A percentile compares a stretch with the other conserved stretches of the same genome.
Evolutionary conservation across 2,113 vertebrate species (phyloP).

Genomic region (Columbina picui): DNA sequence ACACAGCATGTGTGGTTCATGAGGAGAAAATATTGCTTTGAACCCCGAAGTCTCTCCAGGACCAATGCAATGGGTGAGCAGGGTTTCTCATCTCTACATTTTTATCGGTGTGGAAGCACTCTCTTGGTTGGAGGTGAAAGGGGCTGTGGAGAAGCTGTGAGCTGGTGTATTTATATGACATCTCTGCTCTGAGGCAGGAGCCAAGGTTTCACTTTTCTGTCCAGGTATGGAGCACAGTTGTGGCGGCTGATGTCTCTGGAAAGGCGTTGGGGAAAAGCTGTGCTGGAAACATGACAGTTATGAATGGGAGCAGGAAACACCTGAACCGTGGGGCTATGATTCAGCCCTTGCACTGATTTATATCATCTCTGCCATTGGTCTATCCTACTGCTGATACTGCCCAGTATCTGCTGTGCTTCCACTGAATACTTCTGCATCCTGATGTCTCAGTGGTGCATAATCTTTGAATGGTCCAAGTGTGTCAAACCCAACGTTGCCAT

Average conservation of each 20-base stretch:
- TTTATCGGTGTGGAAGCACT: neutral
- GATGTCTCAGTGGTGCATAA: too few species aligned
- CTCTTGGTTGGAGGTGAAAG: fast-evolving
- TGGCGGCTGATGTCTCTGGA: fast-evolving
- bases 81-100: fast-evolving
- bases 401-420: neutral
- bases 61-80: neutral
- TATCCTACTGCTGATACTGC: too few species aligned
- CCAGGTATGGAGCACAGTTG: neutral
- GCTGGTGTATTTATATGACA: neutral
- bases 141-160: neutral
- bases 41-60: neutral
- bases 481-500: fast-evolving
- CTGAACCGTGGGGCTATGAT: fast-evolving
- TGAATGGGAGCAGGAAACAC: neutral
- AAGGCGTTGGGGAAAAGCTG: neutral
- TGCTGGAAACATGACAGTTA: fast-evolving
- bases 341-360: neutral
- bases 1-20: fast-evolving
- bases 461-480: neutral
- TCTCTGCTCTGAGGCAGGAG: neutral
- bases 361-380: neutral
- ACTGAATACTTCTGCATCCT: fast-evolving
- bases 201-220: neutral
- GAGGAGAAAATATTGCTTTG: neutral